Conservation (phyloP, 1,140 invertebrate genomes). For the Drosophila gunungcola region DNA sequence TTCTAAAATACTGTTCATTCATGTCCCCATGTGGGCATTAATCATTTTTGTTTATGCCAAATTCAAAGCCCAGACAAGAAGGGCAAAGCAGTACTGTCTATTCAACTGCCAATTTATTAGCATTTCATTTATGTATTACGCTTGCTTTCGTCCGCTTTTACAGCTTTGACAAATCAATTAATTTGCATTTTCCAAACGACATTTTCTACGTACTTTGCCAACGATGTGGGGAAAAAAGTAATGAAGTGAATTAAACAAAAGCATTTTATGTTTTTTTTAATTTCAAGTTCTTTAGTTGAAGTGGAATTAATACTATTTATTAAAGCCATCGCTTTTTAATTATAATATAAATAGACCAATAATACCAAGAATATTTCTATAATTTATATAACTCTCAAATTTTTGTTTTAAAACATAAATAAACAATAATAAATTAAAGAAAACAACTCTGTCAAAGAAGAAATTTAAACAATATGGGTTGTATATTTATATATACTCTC, state of each 20-base stretch:
- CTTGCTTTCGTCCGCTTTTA: constrained; percentile 9
- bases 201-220: not conserved
- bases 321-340: no score
- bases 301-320: no score
- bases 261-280: no score
- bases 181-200: constrained; percentile 19
- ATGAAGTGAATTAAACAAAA: not conserved
- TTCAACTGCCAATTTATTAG: constrained; percentile 67
- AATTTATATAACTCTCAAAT: no score
- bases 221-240: not conserved
- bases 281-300: no score
- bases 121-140: constrained; percentile 69
- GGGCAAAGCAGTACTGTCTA: constrained; percentile 18
- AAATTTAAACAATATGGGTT: no score
- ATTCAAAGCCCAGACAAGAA: constrained; percentile 12
- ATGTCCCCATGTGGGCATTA: constrained; percentile 58
- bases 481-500: no score
- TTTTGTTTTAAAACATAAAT: no score
- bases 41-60: constrained; percentile 67
- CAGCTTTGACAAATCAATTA: constrained; percentile 33
- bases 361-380: no score
- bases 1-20: constrained; percentile 38
- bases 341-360: no score
- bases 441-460: no score
- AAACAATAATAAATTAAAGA: no score